These are phyloP conservation scores for Sarcophaga caerulescens DNA, from an alignment of 2,888 invertebrate species.

Conservation along the genomic window DNA sequence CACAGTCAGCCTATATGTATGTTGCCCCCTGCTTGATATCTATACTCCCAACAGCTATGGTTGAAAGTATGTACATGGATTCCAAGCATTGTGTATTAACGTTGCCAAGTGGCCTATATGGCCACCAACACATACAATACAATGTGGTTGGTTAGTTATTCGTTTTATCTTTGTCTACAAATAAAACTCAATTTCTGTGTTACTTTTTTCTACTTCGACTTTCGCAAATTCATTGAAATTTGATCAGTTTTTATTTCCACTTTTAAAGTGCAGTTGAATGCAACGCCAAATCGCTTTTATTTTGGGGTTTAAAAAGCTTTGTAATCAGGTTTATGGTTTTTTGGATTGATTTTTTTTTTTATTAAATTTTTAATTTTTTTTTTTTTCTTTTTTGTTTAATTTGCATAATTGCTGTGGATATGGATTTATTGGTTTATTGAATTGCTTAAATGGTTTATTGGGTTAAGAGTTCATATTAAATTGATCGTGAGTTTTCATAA, in stretches of 20 bases:
- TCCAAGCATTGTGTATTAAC: neutral
- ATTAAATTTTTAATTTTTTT: neutral
- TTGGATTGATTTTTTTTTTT: neutral
- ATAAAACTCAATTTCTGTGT: neutral
- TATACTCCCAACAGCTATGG: neutral
- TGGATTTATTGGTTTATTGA: slow-evolving; percentile 46
- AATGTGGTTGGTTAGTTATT: no score
- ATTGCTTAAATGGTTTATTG: slow-evolving; percentile 42
- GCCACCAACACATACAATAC: neutral
- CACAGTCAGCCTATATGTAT: no score
- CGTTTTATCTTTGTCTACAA: neutral
- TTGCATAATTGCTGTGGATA: slow-evolving; percentile 25
- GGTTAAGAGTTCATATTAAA: slow-evolving; percentile 44
- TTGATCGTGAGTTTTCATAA: neutral
- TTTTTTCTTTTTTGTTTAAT: neutral
- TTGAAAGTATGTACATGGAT: neutral
- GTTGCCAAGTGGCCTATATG: neutral
- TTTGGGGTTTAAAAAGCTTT: neutral
- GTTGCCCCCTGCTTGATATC: no score
- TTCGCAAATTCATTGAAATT: slow-evolving; percentile 6
- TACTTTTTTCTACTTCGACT: neutral
- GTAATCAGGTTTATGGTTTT: slow-evolving; percentile 31
- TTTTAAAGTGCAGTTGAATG: neutral
- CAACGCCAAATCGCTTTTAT: neutral
- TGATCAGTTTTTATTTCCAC: neutral